Evolutionary conservation across 2,797 vertebrate species (phyloP).

Genomic region (Fistularia tabacaria): DNA sequence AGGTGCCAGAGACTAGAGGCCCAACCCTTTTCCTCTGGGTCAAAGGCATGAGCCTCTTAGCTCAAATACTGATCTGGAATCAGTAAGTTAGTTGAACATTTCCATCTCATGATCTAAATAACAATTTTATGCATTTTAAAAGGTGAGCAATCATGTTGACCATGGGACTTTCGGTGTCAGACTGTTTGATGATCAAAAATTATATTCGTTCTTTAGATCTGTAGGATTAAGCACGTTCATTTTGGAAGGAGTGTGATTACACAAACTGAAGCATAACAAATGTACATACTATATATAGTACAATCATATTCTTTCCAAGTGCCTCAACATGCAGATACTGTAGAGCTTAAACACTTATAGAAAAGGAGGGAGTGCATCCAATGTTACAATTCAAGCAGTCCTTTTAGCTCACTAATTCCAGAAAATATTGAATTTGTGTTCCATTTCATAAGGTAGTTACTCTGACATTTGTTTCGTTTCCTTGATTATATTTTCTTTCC

Average conservation of each 20-base stretch:
- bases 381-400: conserved; percentile 25
- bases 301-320: conserved; percentile 78
- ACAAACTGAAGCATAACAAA: conserved; percentile 22
- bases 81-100: conserved; percentile 27
- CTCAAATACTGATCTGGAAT: conserved; percentile 51
- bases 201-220: conserved; percentile 27
- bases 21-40: conserved; percentile 27
- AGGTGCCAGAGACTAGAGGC: conserved; percentile 46
- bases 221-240: conserved; percentile 33
- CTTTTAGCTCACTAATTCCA: conserved; percentile 29
- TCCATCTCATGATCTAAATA: conserved; percentile 9
- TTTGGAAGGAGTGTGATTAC: conserved; percentile 55
- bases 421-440: conserved; percentile 12
- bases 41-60: conserved; percentile 17
- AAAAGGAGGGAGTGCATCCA: conserved; percentile 24
- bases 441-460: conserved; percentile 11
- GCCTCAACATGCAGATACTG: conserved; percentile 70
- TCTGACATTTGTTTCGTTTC: conserved; percentile 14
- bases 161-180: conserved; percentile 21
- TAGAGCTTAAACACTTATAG: conserved; percentile 45
- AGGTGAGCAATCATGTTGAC: conserved; percentile 15
- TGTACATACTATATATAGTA: conserved; percentile 52
- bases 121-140: conserved; percentile 11
- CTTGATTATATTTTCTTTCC: conserved; percentile 9
- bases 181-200: conserved; percentile 15